Base-by-base conservation (phyloP, 2,888 invertebrate species). In the Blastobasis lacticolella region DNA sequence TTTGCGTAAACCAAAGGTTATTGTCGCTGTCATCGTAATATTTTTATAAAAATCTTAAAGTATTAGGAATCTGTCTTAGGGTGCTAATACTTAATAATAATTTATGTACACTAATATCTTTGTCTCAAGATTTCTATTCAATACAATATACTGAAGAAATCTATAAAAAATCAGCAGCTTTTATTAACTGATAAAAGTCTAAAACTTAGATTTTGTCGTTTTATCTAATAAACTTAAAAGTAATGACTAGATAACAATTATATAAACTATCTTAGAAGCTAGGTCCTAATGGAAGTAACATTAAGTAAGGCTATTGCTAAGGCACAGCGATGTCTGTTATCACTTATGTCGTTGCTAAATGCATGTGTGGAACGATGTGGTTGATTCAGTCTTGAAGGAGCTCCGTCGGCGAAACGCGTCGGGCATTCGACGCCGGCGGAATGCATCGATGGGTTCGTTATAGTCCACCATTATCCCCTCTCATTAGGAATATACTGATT, bases 401-500 rank as follows among this genome's bases (percentile, higher is more conserved):
- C 73, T 73, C 80, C 83, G 78, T 75, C 81, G 74, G 75, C 64
- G 64, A 81, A 83, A 86, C 82, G 79, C 78, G 69, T 75, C 69
- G 73, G 62, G 68, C 75, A 75, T 80, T 80, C 76, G 74, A 75
- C 69, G 75, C 66, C 73, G 65, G 67, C 69, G 79, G 87, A 85
- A 86, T 86, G 86, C 81, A 75, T 86, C 83, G 84, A 83, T 83
- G 81, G 75, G 81, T 68, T 83, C 82, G 81, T 83, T 81, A 80
- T 77, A 80, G 80, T 77, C 86, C 78, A 81, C 81, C 78, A 87
- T 87, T 86, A 88, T 81, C 82, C 79, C 76, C 87, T 78, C 82
- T 85, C 88, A 86, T 88, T 88, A 88, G 85, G 85, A 85, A 86
- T 88, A 88, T 81, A 86, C 86, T 88, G 88, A 88, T 88, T 88